Conservation (phyloP, 2,797 vertebrate species). For the Mionectes olivaceus region DNA sequence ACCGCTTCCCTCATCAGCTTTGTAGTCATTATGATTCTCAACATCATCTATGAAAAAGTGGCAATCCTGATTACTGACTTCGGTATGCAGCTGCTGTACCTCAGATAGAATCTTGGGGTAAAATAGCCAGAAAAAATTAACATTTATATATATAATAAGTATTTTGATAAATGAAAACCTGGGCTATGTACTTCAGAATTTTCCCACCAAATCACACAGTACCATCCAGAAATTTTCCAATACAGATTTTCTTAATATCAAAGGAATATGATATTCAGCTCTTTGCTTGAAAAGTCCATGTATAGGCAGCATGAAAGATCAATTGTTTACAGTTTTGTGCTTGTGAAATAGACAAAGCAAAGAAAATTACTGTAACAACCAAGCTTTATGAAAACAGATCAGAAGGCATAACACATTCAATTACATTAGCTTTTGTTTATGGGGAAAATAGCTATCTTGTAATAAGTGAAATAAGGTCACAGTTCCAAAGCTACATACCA, state of each 20-base stretch:
- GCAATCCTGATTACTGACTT: slow-evolving; percentile 94
- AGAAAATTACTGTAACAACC: slow-evolving; percentile 49
- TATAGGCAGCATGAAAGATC: slow-evolving; percentile 2
- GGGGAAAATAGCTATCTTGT: slow-evolving; percentile 50
- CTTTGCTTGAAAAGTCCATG: background rate
- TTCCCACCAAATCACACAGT: background rate
- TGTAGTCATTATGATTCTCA: slow-evolving; percentile 92
- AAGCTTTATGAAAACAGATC: slow-evolving; percentile 65
- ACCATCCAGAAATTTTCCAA: slow-evolving; percentile 13
- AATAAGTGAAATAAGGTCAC: slow-evolving; percentile 58
- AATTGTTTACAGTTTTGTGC: slow-evolving; percentile 48
- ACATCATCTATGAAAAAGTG: slow-evolving; percentile 89
- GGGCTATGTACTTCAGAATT: background rate
- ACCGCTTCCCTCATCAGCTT: slow-evolving; percentile 94
- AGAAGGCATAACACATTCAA: slow-evolving; percentile 38
- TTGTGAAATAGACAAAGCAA: slow-evolving; percentile 54
- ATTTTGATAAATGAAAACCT: background rate
- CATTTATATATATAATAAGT: background rate
- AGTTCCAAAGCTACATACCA: slow-evolving; percentile 14
- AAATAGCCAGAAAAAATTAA: background rate
- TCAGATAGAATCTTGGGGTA: background rate
- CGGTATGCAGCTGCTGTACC: slow-evolving; percentile 74
- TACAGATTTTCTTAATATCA: background rate
- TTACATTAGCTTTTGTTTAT: slow-evolving; percentile 62
- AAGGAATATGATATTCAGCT: background rate